Percentiles rank a stretch among this genome's conserved stretches.
Conservation (phyloP, 2,888 invertebrate genomes). For the Gastrophysa polygoni region DNA sequence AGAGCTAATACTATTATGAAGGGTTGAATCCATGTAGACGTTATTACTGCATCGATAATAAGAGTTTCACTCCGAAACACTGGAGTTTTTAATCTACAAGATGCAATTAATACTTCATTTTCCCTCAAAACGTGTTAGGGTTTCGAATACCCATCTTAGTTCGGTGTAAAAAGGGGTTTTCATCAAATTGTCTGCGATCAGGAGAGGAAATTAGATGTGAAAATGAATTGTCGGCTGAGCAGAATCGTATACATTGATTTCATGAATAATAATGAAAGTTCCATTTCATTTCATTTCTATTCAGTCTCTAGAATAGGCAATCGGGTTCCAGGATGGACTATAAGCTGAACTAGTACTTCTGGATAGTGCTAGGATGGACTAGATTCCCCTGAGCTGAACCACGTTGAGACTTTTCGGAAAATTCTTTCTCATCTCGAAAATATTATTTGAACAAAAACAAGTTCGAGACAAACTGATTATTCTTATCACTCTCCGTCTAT, state of each 20-base stretch:
- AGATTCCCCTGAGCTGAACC: no score
- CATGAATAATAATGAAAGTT: background rate
- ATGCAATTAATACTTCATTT: constrained; percentile 46
- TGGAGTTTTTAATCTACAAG: constrained; percentile 43
- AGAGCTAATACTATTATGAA: constrained; percentile 38
- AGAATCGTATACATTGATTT: background rate
- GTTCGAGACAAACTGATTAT: no score
- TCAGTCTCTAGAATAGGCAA: no score
- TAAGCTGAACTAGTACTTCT: no score
- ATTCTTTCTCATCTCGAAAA: no score
- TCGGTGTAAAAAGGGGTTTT: constrained; percentile 14
- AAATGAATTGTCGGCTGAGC: background rate
- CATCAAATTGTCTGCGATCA: constrained; percentile 16
- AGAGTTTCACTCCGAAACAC: constrained; percentile 39
- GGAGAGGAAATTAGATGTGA: background rate
- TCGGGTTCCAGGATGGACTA: no score
- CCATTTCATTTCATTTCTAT: no score
- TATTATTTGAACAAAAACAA: no score
- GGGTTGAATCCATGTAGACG: constrained; percentile 39
- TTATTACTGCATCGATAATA: constrained; percentile 40
- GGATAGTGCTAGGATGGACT: no score
- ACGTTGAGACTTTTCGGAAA: no score
- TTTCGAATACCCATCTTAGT: constrained; percentile 21
- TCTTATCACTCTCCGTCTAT: no score
- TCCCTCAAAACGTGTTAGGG: constrained; percentile 33